Evolutionary conservation across 2,113 vertebrate genomes (phyloP).

Genomic region (Ceratotherium simum): DNA sequence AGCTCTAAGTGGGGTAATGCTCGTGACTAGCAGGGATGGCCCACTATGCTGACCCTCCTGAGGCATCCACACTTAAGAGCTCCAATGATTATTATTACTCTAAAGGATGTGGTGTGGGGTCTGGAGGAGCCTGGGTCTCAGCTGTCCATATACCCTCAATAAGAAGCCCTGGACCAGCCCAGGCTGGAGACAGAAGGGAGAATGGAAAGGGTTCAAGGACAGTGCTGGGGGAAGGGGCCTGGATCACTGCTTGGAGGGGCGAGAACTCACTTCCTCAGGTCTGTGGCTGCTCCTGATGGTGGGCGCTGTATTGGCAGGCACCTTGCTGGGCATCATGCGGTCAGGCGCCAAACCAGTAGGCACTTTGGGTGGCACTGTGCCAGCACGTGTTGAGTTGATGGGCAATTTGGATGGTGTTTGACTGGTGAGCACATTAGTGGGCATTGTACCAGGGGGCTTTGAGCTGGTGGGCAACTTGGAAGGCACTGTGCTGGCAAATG

Average conservation of each 20-base stretch:
- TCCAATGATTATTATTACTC: neutral
- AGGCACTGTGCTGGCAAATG: neutral
- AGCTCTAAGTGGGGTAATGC: neutral
- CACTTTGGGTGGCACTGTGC: neutral
- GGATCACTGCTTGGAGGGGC: neutral
- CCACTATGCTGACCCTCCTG: neutral
- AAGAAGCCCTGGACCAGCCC: neutral
- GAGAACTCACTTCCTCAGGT: constrained; percentile 55
- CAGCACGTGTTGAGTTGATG: neutral
- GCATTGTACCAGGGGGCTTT: neutral
- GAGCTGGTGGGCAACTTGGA: constrained; percentile 57
- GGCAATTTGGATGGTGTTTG: constrained; percentile 62
- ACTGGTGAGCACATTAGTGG: neutral
- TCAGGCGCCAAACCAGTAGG: neutral
- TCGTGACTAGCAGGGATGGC: neutral
- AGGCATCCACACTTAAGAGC: neutral
- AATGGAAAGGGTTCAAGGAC: neutral
- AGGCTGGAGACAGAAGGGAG: neutral
- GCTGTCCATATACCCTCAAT: neutral
- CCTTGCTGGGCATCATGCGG: neutral
- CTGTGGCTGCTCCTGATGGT: neutral
- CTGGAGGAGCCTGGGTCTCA: neutral
- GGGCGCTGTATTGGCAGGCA: neutral
- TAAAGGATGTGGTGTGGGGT: neutral
- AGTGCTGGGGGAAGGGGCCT: neutral